Percentiles rank a stretch among this genome's conserved stretches.
phyloP scores from a whole-genome alignment of 1,140 invertebrate species.

The Sycobia sp. region DNA sequence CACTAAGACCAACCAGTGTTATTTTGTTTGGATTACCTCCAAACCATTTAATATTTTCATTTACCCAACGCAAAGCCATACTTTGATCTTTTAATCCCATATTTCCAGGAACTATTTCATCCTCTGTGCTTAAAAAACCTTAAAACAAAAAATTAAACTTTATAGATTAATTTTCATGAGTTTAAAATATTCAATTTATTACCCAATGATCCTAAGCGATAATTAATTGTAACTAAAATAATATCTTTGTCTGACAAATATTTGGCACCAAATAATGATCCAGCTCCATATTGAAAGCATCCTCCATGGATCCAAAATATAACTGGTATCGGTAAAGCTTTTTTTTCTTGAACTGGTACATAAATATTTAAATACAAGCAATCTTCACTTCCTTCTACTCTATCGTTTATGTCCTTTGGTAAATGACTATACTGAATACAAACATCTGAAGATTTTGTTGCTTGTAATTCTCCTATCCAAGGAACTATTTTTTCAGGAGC shows the following conservation, averaged over 20 bases:
- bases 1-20: conserved; percentile 62
- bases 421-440: conserved; percentile 55
- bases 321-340: conserved; percentile 42
- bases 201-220: conserved; percentile 67
- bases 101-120: conserved; percentile 64
- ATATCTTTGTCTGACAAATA: conserved; percentile 69
- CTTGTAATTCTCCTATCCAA: conserved; percentile 57
- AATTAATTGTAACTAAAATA: conserved; percentile 70
- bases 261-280: conserved; percentile 58
- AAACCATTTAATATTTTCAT: conserved; percentile 63
- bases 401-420: conserved; percentile 38
- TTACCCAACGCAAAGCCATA: conserved; percentile 67
- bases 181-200: conserved; percentile 6
- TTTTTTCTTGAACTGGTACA: conserved; percentile 50
- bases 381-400: conserved; percentile 60
- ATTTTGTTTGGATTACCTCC: conserved; percentile 62
- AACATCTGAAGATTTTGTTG: conserved; percentile 48
- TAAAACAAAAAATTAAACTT: background rate
- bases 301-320: conserved; percentile 56
- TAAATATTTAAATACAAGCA: conserved; percentile 69
- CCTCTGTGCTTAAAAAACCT: conserved; percentile 66
- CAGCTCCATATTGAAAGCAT: conserved; percentile 56
- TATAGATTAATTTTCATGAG: background rate
- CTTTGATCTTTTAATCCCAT: conserved; percentile 70
- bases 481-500: conserved; percentile 50